Conservation (phyloP, 2,797 vertebrate species). For the Enteromius unitaeniatus region DNA sequence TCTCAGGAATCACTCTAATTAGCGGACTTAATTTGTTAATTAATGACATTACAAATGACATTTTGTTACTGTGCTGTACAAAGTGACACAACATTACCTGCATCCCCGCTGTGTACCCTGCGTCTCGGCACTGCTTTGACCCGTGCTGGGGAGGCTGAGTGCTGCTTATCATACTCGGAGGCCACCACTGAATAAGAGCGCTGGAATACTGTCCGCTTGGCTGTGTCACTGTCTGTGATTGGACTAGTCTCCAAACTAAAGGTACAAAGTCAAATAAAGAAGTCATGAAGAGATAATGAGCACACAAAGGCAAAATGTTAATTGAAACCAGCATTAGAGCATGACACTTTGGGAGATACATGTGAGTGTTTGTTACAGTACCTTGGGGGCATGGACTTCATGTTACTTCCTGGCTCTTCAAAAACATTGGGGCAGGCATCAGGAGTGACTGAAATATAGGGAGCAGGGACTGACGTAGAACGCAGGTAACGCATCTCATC, state of each 20-base stretch:
- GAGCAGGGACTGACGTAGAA: slow-evolving; percentile 96
- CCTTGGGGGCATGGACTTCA: slow-evolving; percentile 99
- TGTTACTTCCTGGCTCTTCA: slow-evolving; percentile 97
- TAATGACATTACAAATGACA: too few species aligned
- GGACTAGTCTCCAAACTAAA: slow-evolving; percentile 96
- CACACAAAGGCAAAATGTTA: not conserved
- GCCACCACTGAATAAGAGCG: slow-evolving; percentile 98
- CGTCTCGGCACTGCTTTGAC: slow-evolving; percentile 96
- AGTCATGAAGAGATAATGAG: not conserved
- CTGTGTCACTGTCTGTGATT: slow-evolving; percentile 95
- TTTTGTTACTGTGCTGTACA: not conserved
- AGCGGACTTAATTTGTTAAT: not conserved
- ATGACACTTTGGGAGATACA: not conserved
- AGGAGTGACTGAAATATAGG: slow-evolving; percentile 97
- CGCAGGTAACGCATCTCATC: slow-evolving; percentile 98
- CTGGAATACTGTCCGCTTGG: slow-evolving; percentile 97
- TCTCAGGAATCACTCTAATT: not conserved
- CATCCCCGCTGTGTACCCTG: slow-evolving; percentile 96
- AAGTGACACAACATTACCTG: slow-evolving; percentile 77
- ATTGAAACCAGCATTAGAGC: not conserved
- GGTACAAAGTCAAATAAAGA: not conserved
- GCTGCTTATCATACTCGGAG: slow-evolving; percentile 98
- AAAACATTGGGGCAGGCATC: slow-evolving; percentile 98
- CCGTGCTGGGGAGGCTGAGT: slow-evolving; percentile 93
- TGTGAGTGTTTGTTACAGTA: slow-evolving; percentile 67